Base-by-base conservation (phyloP, 37 sponge, comb jelly and placozoan species). In the Trichoplax adhaerens region DNA sequence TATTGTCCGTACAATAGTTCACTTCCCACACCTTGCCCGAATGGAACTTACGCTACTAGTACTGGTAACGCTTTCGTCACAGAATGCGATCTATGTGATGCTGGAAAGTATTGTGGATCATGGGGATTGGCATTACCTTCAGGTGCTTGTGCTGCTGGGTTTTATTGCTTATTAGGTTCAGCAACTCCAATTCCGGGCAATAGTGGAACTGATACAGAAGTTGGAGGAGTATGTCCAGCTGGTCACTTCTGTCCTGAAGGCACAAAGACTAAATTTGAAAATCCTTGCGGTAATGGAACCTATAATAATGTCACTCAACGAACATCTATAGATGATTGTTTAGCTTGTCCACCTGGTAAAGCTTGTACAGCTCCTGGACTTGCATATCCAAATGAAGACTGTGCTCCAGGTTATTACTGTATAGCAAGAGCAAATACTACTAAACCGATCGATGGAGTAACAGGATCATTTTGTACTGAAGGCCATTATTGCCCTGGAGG, bases 401-500 rank as follows among this genome's bases (percentile, higher is more conserved):
- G 79, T 58, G 51, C 10, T 52, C 61, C 73, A 29, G 79, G 79
- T 1, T 73, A 74, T 50, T 78, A 59, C 68, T 78, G 79, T 60
- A 52, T 29, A 10, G 10, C 7, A 7, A 52, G 69, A 12, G 69
- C 69, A 7, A n/a, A 7, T 52, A 67, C 69, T 10, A 67, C 10
- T 8, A 67, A 48, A 7, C 69, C 69, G 10, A 65, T 65, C 51
- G 64, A 66, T 74, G 61, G 7, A 50, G 60, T 62, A 50, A 72
- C 73, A 7, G 61, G 61, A 52, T 50, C 50, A 12, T 48, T 52
- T 48, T 77, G 78, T 50, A 64, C 72, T 2, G 72, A 58, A 62
- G 78, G 78, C 48, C 57, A 71, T 49, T 77, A 70, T 62, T 77
- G 78, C 66, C 78, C 78, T 3, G 72, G 4, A 48, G 72, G 78